phyloP scores from a whole-genome alignment of 30 jellyfish, hydroid and myxozoan species.

The Mastigias papua region DNA sequence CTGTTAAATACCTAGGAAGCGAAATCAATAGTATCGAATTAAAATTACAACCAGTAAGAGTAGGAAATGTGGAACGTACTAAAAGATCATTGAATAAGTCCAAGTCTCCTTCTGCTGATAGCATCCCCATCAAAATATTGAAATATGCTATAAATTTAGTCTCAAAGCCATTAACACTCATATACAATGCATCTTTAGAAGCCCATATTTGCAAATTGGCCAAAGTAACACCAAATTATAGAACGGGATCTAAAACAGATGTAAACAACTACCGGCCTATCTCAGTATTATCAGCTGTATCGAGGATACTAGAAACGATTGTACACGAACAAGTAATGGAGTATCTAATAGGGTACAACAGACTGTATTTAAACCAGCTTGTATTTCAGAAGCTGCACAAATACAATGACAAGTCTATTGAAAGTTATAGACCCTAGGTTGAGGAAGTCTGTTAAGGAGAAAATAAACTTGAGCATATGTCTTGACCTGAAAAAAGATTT shows the following conservation, averaged over 20 bases:
- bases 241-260: slow-evolving; percentile 6
- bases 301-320: not conserved
- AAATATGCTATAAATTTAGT: slow-evolving; percentile 12
- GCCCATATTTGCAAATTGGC: not conserved
- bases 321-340: slow-evolving; percentile 5
- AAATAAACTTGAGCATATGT: slow-evolving; percentile 1
- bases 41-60: not conserved
- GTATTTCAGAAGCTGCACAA: not conserved
- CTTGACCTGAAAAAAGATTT: slow-evolving; percentile 17
- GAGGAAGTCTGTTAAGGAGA: not conserved
- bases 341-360: not conserved
- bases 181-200: not conserved
- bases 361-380: not conserved
- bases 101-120: not conserved
- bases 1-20: slow-evolving; percentile 8
- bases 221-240: not conserved
- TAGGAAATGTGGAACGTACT: slow-evolving; percentile 3
- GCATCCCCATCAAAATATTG: slow-evolving; percentile 6
- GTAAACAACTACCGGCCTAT: slow-evolving; percentile 2
- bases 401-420: not conserved
- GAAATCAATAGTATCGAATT: not conserved
- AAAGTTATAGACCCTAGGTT: slow-evolving; percentile 3
- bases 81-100: not conserved
- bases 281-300: not conserved
- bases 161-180: slow-evolving; percentile 3